Percentiles rank a stretch among this genome's conserved stretches.
Evolutionary conservation across 2,113 vertebrate genomes (phyloP).

Genomic region (Eidolon helvum): DNA sequence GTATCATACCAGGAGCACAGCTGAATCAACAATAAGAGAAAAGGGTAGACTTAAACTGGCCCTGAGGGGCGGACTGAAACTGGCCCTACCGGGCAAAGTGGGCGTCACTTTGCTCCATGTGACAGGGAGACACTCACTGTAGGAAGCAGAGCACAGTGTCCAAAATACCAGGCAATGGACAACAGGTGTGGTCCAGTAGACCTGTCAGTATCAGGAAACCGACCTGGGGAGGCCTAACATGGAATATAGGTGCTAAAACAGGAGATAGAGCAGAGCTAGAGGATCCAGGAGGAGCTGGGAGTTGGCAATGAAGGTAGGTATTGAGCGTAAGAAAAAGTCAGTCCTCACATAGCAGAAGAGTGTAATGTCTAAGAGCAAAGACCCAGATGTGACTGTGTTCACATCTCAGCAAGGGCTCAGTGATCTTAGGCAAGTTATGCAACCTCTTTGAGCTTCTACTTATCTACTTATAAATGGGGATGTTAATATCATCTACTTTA

Average conservation of each 20-base stretch:
- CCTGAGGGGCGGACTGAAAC: neutral
- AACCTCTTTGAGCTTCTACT: neutral
- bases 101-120: neutral
- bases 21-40: neutral
- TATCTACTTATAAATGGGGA: neutral
- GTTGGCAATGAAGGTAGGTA: neutral
- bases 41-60: neutral
- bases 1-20: neutral
- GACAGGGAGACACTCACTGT: neutral
- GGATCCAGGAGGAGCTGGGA: rapidly evolving
- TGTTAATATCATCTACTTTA: neutral
- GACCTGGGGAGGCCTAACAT: neutral
- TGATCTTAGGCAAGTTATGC: neutral
- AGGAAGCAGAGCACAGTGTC: neutral
- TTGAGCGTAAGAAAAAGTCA: neutral
- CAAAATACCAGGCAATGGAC: neutral
- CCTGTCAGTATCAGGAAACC: neutral
- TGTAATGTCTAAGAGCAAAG: neutral
- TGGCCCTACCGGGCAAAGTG: neutral
- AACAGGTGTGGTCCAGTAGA: neutral
- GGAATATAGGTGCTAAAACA: neutral
- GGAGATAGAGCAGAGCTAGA: neutral
- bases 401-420: neutral
- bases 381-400: neutral
- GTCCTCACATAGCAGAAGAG: neutral